Evolutionary conservation across 2,113 vertebrate species (phyloP), one percentile per base, ranked within the genome.

Genomic region (Ivindomyrus marchei): DNA sequence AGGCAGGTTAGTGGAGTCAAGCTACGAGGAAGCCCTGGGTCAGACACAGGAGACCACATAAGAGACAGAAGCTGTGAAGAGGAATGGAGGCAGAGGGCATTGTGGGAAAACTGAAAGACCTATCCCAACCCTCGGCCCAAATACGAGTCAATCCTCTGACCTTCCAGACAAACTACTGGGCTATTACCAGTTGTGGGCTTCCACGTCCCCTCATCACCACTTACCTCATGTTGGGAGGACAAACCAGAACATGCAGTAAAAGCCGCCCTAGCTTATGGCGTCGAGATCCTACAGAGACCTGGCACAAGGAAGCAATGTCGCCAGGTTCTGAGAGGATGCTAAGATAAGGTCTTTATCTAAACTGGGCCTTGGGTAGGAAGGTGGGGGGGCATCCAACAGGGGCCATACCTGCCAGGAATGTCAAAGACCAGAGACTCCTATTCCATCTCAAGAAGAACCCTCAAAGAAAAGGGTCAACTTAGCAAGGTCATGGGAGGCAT

Each of bases 1-100:
- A 58, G 52, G 70, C 5, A 7, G 39, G 77, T 90, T 66, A 90
- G 90, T 89, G 53, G 74, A 90, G 88, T 74, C 42, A 83, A 88
- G 90, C 90, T 24, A n/a, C 19, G 21, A 86, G 62, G 46, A 36
- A 52, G 62, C 17, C 88, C 88, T 13, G 19, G 31, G 49, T 83
- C 47, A 83, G 62, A 27, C 70, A 17, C 49, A 88, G n/a, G 87
- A 56, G 70, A 31, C 3, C 21, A 88, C n/a, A 85, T 21, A 85
- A 19, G 15, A 11, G 74, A 39, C 85, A 36, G 39, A 47, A 45
- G 52, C 13, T 19, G 62, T 85, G 45, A 27, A 58, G 45, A 77
- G 46, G 46, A 74, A 36, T 50, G 50, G 17, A 56, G 50, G 50
- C 50, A 36, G 85, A 53, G 46, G 85, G 85, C 49, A 52, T 27